Conservation (phyloP, 2,797 vertebrate genomes). For the Hydrophis major region DNA sequence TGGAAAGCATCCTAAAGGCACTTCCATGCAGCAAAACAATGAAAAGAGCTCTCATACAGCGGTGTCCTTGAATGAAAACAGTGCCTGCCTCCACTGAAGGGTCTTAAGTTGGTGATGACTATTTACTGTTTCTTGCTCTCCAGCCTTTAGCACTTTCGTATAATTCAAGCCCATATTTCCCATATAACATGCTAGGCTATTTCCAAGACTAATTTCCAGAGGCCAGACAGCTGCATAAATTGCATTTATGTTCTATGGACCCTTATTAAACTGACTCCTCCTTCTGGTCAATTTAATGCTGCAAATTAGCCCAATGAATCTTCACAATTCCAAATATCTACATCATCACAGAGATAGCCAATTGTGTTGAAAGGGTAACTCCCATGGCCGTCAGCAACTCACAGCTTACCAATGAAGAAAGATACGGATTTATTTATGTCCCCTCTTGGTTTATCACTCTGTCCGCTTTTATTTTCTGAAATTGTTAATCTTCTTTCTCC, state of each 20-base stretch:
- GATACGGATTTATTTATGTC: not conserved
- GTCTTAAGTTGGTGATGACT: not conserved
- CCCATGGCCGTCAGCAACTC: not conserved
- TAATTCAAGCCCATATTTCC: not conserved
- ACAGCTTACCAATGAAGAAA: not conserved
- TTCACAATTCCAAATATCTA: not conserved
- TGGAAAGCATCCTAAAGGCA: not conserved
- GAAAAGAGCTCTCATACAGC: not conserved
- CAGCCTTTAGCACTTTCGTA: constrained; percentile 2
- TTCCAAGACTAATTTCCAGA: not conserved
- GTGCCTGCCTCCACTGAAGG: not conserved
- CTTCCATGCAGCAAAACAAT: not conserved
- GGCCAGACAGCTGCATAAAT: not conserved
- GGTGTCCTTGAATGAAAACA: not conserved
- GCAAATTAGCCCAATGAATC: not conserved
- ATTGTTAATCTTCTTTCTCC: not conserved
- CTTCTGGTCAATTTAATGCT: not conserved
- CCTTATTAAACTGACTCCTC: not conserved
- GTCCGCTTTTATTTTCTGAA: not conserved
- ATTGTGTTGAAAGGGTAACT: not conserved
- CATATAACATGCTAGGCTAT: not conserved
- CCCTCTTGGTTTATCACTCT: not conserved
- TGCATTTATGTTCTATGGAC: not conserved
- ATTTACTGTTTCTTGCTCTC: constrained; percentile 39
- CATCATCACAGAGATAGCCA: not conserved